Evolutionary conservation across 2,113 vertebrate species (phyloP), one percentile per base, ranked within the genome.

Genomic region (Macaca nemestrina): DNA sequence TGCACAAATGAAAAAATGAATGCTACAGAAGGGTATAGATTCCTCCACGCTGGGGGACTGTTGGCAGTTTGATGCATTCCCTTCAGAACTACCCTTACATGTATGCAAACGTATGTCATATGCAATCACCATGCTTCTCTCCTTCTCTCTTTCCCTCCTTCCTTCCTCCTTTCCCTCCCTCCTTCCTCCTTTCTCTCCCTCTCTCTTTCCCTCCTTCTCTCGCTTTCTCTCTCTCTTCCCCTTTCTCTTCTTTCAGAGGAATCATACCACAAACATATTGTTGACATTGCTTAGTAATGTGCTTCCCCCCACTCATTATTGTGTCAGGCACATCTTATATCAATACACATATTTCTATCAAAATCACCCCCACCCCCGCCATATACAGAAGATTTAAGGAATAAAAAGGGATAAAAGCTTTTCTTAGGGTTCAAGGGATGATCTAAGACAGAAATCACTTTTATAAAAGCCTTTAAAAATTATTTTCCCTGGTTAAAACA

Each of bases 401-500:
- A 70, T 38, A 16, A 50, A 88, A 57, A 40, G 70, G 27, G 52
- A 35, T 50, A 30, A 52, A 57, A 52, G 30, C 17, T 85, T 81
- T 67, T 95, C 43, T 88, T 67, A 94, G 78, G 50, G 18, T 50
- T 23, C 50, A 68, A 81, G 72, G 72, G 82, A 93, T 57, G 85
- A 23, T 64, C 82, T 88, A 81, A 81, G 76, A 91, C 76, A 88
- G 73, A 30, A 92, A 61, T 61, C 13, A 57, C 30, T 91, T 96
- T 89, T 45, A 87, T 27, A 93, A 85, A 92, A 95, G 14, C 72
- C 27, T 91, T 96, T 85, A 92, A 92, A 57, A 93, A 38, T 50
- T 52, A 91, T 88, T 80, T 88, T 2, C 27, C 76, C 40, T 45
- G 45, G 48, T 90, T 83, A 73, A 91, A 81, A 83, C 75, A 86